Base-by-base conservation (phyloP, 1,140 invertebrate genomes). In the Acromyrmex echinatior region DNA sequence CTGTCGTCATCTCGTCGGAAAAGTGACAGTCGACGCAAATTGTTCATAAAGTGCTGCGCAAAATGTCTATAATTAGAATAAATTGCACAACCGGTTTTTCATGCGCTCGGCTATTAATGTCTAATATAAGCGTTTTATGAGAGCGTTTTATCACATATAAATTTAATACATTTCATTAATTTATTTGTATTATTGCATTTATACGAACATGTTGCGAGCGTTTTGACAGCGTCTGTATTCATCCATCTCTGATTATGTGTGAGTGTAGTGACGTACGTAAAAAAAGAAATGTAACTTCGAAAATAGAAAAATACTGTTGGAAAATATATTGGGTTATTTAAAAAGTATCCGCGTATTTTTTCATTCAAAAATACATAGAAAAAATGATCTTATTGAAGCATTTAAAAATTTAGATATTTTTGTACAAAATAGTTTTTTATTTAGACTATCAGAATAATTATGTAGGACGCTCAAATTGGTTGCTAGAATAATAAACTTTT, bases 1-100 rank as follows among this genome's bases (percentile, higher is more conserved):
- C 3, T 53, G 14, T 45, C 53, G 68, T 45, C 16, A 51, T 73
- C n/a, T 1, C 1, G 39, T 2, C 0, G 35, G 1, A 25, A 60
- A 25, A 73, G 45, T 39, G 16, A 74, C 45, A 16, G 39, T 45
- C 65, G 1, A 6, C 12, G 4, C 28, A n/a, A 63, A 76, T 53
- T 76, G 28, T 49, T 84, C 14, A n/a, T 76, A 62, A 84, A 74
- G 16, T 70, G n/a, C 9, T 14, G 16, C 49, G 35, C 51, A 21
- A 25, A 21, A 58, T 73, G 9, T 60, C 21, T 82, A 60, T 74
- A 82, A 82, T 82, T 74, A 82, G 28, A 82, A 73, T 73, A 74
- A 82, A 74, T 60, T 7, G 35, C 80, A 45, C 79, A 45, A 82
- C 80, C 39, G 80, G 53, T 82, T 73, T 74, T 25, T 45, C 21